Conservation (phyloP, 2,113 vertebrate species). For the cattle (Bos taurus) region ARS-UCD2.0 NC_037337.1:78431001-78431500, state of each 20-base stretch:
- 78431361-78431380: background rate
- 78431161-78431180: background rate
- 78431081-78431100: background rate
- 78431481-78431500: background rate
- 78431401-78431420: background rate
- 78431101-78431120: constrained; percentile 34
- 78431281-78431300: background rate
- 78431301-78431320: constrained; percentile 2
- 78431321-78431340: constrained; percentile 11
- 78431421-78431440: background rate
- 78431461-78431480: background rate
- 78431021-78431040: background rate
- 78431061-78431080: background rate
- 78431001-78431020: background rate
- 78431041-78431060: background rate
- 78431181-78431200: background rate
- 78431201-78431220: background rate
- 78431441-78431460: background rate
- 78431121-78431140: background rate
- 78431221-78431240: rapidly evolving
- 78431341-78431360: background rate
- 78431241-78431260: background rate
- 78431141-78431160: constrained; percentile 12
- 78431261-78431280: background rate
- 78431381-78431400: background rate